Percentiles rank a stretch among this genome's conserved stretches.
phyloP scores from a whole-genome alignment of 92 coral and sea anemone genomes.

The Pocillopora meandrina region DNA sequence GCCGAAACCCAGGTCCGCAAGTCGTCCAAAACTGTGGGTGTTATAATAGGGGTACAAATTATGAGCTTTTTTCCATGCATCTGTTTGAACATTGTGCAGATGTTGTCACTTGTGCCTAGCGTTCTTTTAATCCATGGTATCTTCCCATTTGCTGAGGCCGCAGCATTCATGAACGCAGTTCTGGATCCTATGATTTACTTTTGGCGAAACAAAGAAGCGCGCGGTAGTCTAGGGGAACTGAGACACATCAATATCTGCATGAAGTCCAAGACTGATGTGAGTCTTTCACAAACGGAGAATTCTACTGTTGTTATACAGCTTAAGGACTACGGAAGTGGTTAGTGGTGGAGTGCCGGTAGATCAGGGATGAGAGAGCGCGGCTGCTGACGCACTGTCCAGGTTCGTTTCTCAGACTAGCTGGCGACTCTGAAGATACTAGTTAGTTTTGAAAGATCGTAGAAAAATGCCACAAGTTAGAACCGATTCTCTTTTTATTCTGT shows the following conservation, averaged over 20 bases:
- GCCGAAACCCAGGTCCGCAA: neutral
- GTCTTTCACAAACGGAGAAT: no score
- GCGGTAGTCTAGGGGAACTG: constrained; percentile 4
- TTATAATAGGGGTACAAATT: constrained; percentile 14
- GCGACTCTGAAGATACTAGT: no score
- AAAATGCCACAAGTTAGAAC: no score
- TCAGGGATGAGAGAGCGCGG: no score
- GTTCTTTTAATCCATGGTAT: constrained; percentile 4
- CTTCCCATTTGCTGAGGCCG: constrained; percentile 9
- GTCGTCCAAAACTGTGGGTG: constrained; percentile 10
- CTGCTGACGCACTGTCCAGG: no score
- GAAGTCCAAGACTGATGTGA: no score
- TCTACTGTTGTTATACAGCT: no score
- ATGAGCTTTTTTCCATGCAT: constrained; percentile 8
- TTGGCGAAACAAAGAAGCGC: constrained; percentile 13
- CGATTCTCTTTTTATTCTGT: no score
- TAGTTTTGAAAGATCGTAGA: no score
- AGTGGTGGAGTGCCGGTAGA: no score
- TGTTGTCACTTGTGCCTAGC: neutral
- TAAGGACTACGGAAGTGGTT: no score
- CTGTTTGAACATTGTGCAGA: constrained; percentile 11
- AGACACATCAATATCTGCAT: neutral
- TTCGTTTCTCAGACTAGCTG: no score
- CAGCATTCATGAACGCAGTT: neutral
- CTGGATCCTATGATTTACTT: constrained; percentile 8